These are phyloP conservation scores for Pristionchus fissidentatus DNA, from an alignment of 2,888 invertebrate species.

Conservation along the genomic window DNA sequence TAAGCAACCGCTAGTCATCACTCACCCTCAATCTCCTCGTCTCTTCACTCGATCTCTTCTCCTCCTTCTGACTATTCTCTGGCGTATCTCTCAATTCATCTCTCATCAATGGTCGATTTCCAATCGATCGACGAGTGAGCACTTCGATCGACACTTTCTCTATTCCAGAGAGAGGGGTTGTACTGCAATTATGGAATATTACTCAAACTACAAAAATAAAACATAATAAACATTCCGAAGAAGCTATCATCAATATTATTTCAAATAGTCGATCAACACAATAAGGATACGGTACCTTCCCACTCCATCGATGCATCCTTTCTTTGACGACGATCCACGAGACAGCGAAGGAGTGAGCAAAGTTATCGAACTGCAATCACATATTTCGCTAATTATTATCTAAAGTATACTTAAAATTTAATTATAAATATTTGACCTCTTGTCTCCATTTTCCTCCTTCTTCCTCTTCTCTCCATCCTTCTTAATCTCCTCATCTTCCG, in stretches of 20 bases:
- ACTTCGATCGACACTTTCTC: no score
- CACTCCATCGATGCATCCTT: neutral
- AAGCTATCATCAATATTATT: no score
- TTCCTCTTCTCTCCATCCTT: neutral
- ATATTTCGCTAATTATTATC: neutral
- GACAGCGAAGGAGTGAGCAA: slow-evolving; percentile 3
- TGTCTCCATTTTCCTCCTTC: no score
- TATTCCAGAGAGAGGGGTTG: no score
- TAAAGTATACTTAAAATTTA: neutral
- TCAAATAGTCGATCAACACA: neutral
- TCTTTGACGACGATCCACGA: neutral
- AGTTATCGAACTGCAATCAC: neutral
- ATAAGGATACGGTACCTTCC: no score
- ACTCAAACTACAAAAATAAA: no score
- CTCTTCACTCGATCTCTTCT: slow-evolving; percentile 1
- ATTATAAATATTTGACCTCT: no score
- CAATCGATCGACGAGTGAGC: neutral
- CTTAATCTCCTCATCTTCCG: slow-evolving; percentile 27
- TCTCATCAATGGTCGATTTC: neutral
- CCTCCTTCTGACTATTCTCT: neutral
- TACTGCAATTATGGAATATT: no score
- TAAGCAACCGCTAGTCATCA: no score
- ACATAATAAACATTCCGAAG: no score
- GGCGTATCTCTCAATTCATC: slow-evolving; percentile 13
- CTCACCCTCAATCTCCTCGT: neutral